Percentiles rank a stretch among this genome's conserved stretches.
Evolutionary conservation across 2,113 vertebrate genomes (phyloP).

Genomic region (Oncorhynchus gorbuscha): DNA sequence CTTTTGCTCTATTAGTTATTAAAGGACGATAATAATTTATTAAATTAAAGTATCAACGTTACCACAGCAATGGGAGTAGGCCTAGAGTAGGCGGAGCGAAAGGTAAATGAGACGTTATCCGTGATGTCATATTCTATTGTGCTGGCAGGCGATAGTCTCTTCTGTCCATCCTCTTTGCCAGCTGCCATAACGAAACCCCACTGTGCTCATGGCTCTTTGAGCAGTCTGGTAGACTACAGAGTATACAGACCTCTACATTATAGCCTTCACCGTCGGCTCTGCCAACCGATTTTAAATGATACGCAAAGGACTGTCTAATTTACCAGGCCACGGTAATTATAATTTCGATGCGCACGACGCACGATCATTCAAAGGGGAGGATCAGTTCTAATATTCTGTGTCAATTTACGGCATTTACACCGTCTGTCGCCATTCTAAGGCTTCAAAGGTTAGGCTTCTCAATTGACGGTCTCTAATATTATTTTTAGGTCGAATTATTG

Average conservation of each 20-base stretch:
- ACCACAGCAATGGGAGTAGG: not conserved
- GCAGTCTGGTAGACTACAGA: not conserved
- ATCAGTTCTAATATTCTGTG: not conserved
- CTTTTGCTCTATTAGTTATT: too few species aligned
- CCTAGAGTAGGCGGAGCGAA: slow-evolving; percentile 7
- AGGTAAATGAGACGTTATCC: not conserved
- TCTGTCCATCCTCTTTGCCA: not conserved
- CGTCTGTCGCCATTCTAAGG: not conserved
- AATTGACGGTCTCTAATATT: not conserved
- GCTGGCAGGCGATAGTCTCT: slow-evolving; percentile 20
- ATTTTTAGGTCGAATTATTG: not conserved
- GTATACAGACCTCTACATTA: not conserved
- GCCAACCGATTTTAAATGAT: not conserved
- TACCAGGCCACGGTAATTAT: not conserved
- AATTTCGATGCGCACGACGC: not conserved
- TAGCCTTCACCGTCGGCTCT: not conserved
- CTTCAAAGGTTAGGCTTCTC: not conserved
- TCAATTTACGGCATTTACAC: not conserved
- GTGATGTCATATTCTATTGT: slow-evolving; percentile 3
- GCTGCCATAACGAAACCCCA: not conserved
- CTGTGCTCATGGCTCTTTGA: not conserved
- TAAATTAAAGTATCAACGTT: too few species aligned
- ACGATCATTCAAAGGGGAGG: not conserved
- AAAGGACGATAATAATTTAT: too few species aligned
- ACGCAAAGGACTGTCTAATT: slow-evolving; percentile 18